phyloP scores from a whole-genome alignment of 2,797 vertebrate species.

The Coluber constrictor region DNA sequence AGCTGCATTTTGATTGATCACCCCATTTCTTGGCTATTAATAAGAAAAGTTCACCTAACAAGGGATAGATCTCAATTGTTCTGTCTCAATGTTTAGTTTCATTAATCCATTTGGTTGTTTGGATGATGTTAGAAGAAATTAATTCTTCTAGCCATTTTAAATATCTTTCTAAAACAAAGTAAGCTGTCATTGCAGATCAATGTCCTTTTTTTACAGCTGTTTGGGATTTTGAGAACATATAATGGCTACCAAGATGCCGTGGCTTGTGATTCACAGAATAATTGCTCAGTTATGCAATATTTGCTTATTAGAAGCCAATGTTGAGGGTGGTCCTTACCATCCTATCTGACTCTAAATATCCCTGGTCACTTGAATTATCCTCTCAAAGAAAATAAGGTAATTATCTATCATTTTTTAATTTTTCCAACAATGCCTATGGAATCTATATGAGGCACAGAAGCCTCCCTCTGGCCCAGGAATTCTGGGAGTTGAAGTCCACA shows the following conservation, averaged over 20 bases:
- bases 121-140: background rate
- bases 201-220: background rate
- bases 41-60: background rate
- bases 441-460: background rate
- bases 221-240: background rate
- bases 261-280: background rate
- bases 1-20: background rate
- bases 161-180: background rate
- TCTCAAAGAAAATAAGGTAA: background rate
- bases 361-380: background rate
- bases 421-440: background rate
- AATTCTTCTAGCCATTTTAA: background rate
- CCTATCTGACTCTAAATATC: background rate
- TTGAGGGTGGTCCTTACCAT: background rate
- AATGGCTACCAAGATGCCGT: background rate
- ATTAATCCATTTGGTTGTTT: background rate
- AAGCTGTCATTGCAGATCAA: background rate
- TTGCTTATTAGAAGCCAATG: background rate
- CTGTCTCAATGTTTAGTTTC: background rate
- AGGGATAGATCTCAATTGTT: background rate
- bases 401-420: background rate
- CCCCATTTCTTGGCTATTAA: background rate
- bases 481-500: background rate
- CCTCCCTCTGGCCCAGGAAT: background rate
- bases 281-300: background rate